phyloP scores from a whole-genome alignment of 1,140 invertebrate genomes.

The Drosophila pallidifrons region DNA sequence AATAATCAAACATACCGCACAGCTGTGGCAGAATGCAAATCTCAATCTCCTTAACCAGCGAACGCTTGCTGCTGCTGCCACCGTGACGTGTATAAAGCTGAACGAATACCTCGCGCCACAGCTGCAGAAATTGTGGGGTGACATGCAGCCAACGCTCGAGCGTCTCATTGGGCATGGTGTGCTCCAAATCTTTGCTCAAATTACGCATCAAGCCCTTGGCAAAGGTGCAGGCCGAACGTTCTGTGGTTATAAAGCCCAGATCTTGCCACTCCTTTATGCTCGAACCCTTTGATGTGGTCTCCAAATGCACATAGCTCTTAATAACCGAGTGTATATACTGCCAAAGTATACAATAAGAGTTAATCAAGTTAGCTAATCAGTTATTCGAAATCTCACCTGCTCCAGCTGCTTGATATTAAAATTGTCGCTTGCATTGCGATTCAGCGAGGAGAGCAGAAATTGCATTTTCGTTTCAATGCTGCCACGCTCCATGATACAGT shows the following conservation, averaged over 20 bases:
- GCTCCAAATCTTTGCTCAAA: conserved; percentile 70
- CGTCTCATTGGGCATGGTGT: conserved; percentile 63
- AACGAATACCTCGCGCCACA: conserved; percentile 86
- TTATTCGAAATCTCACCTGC: conserved; percentile 49
- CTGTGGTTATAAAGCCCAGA: conserved; percentile 86
- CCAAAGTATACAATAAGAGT: background rate
- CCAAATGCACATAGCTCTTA: conserved; percentile 77
- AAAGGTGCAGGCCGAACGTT: conserved; percentile 86
- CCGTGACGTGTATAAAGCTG: conserved; percentile 85
- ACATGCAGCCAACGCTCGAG: conserved; percentile 80
- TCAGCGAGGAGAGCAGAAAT: conserved; percentile 62
- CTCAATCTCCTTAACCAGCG: conserved; percentile 75
- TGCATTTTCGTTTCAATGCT: conserved; percentile 75
- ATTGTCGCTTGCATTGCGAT: conserved; percentile 48
- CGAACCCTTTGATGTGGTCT: conserved; percentile 67
- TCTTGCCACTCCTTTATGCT: conserved; percentile 85
- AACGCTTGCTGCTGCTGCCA: conserved; percentile 79
- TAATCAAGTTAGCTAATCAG: background rate
- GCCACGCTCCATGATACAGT: conserved; percentile 76
- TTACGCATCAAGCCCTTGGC: conserved; percentile 86
- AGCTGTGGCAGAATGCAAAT: conserved; percentile 74
- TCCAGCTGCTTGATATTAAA: conserved; percentile 76
- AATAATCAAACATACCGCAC: conserved; percentile 48
- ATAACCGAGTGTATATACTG: conserved; percentile 82
- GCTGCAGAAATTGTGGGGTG: conserved; percentile 80